Evolutionary conservation across 2,113 vertebrate genomes (phyloP), one percentile per base, ranked within the genome.

Genomic region (Semicossyphus pulcher): DNA sequence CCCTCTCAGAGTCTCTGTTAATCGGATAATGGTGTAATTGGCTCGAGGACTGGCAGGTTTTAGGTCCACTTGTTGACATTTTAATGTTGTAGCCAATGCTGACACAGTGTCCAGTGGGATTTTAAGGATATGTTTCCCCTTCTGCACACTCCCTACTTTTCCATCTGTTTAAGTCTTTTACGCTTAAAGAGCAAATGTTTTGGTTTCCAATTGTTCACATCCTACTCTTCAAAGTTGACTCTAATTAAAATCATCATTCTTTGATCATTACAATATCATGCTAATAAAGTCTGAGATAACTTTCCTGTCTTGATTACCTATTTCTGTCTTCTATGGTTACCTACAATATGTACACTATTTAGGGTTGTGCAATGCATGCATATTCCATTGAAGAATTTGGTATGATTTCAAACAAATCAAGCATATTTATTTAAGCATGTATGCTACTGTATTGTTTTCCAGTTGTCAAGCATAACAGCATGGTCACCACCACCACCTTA

Each of bases 161-260:
- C 70, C 76, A 87, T 86, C 86, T 92, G 82, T 65, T 88, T 73
- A 44, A 53, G 37, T 65, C 21, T 72, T 84, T 84, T 61, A 83
- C 76, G 45, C 48, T 57, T 47, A 29, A 32, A 18, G 15, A 42
- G 37, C 18, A 44, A n/a, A 34, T 69, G 45, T 47, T 79, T 73
- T 45, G 28, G 12, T 64, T 72, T 61, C 10, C 39, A 64, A 9
- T 45, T 56, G 49, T 31, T 32, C 12, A 15, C 5, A 49, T 67
- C 59, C n/a, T 51, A 10, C n/a, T 64, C 11, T 63, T 63, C 32
- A 76, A 63, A 79, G 42, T 60, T 47, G 36, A 20, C 41, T 4
- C 25, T 31, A 10, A 9, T 16, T 37, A 51, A 16, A 47, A 51
- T 72, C 20, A 10, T 45, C 12, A 31, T 15, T 54, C 26, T 15